Evolutionary conservation across 2,888 invertebrate genomes (phyloP).

Genomic region (Petrolisthes cinctipes): DNA sequence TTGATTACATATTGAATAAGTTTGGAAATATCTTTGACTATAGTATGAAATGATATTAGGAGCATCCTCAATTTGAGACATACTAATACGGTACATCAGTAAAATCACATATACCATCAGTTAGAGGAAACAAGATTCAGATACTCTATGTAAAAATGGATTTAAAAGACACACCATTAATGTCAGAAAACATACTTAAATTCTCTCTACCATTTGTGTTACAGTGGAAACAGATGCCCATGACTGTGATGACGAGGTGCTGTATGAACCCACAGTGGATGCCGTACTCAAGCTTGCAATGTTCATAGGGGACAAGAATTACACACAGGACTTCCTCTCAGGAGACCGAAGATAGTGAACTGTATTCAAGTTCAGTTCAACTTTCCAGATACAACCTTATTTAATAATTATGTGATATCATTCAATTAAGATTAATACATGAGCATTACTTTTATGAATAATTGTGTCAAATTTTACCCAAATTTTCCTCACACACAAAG

Average conservation of each 20-base stretch:
- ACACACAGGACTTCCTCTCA: slow-evolving; percentile 71
- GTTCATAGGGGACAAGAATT: slow-evolving; percentile 76
- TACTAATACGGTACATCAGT: too few species aligned
- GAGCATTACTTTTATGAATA: background rate
- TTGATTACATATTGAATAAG: too few species aligned
- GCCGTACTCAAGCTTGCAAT: slow-evolving; percentile 73
- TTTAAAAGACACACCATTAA: too few species aligned
- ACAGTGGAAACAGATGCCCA: slow-evolving; percentile 49
- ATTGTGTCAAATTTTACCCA: too few species aligned
- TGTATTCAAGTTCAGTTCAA: background rate
- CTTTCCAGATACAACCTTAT: background rate
- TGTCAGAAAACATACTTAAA: background rate
- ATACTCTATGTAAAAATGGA: too few species aligned
- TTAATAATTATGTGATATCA: background rate
- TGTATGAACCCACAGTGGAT: slow-evolving; percentile 72
- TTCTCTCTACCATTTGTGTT: background rate
- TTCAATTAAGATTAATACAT: background rate
- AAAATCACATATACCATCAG: too few species aligned
- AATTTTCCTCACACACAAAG: too few species aligned
- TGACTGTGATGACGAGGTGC: slow-evolving; percentile 68
- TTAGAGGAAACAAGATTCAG: too few species aligned
- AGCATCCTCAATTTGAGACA: too few species aligned
- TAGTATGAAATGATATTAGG: too few species aligned
- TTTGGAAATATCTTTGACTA: too few species aligned
- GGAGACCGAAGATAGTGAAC: slow-evolving; percentile 43